A percentile compares a stretch with the other conserved stretches of the same genome.
Conservation (phyloP, 2,113 vertebrate species). For the Phalacrocorax carbo region DNA sequence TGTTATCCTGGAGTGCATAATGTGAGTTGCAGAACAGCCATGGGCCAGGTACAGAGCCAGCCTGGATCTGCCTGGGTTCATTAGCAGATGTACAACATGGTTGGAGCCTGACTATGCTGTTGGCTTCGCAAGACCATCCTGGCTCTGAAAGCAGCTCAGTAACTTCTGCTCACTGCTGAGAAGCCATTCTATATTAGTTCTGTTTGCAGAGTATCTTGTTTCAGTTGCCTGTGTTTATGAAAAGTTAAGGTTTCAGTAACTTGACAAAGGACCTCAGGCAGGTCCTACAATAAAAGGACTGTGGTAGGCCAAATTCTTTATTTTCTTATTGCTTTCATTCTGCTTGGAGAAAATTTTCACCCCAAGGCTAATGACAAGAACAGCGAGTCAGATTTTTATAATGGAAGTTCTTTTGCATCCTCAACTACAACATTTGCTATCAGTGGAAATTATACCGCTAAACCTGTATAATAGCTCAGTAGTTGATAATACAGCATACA, state of each 20-base stretch:
- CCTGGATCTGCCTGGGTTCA: background rate
- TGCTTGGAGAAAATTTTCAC: background rate
- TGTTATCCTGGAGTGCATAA: background rate
- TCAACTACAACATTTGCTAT: background rate
- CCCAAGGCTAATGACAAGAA: background rate
- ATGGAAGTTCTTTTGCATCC: background rate
- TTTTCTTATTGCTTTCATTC: background rate
- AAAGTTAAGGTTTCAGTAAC: background rate
- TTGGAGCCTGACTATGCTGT: background rate
- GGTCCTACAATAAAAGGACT: background rate
- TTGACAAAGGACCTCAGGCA: background rate
- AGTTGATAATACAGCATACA: background rate
- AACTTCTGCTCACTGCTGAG: background rate
- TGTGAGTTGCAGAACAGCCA: background rate
- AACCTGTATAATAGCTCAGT: background rate
- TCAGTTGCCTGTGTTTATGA: background rate
- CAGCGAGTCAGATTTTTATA: background rate
- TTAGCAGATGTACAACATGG: background rate
- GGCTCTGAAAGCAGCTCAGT: background rate
- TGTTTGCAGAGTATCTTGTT: background rate
- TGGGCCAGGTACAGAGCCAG: background rate
- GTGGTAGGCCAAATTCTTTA: background rate
- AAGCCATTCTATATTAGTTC: background rate
- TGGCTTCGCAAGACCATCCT: background rate
- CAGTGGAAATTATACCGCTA: background rate